A percentile compares a stretch with the other conserved stretches of the same genome.
phyloP scores from a whole-genome alignment of 2,113 vertebrate genomes.

The Gallinago paraguaiae region DNA sequence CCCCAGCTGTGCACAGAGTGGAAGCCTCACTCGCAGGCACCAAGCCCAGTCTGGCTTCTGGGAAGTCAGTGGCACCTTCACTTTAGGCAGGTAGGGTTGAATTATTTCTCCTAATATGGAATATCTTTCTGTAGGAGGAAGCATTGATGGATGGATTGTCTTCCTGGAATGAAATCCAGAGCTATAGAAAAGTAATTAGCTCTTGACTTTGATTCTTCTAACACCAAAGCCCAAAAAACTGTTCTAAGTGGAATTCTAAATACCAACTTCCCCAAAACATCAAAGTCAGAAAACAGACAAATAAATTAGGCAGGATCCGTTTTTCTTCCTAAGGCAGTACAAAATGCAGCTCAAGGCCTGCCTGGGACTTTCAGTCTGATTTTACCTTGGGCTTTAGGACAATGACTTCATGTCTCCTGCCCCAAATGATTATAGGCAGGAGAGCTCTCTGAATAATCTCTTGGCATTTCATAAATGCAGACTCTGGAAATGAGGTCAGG shows the following conservation, averaged over 20 bases:
- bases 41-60: neutral
- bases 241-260: neutral
- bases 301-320: neutral
- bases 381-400: constrained; percentile 35
- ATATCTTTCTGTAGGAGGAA: neutral
- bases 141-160: neutral
- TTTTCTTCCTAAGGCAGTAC: neutral
- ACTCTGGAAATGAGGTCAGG: constrained; percentile 33
- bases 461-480: neutral
- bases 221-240: neutral
- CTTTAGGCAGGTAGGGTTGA: neutral
- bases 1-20: neutral
- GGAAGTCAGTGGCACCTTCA: neutral
- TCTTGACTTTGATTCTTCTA: neutral
- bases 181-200: neutral
- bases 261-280: neutral
- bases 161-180: neutral
- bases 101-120: neutral
- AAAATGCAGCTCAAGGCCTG: neutral
- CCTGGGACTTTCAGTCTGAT: neutral
- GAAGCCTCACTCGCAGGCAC: neutral
- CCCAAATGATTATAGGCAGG: neutral
- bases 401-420: constrained; percentile 26
- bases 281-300: neutral
- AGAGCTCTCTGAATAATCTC: constrained; percentile 34